These are phyloP conservation scores for Coregonus sp. DNA, from an alignment of 2,797 vertebrate species.

Conservation along the genomic window DNA sequence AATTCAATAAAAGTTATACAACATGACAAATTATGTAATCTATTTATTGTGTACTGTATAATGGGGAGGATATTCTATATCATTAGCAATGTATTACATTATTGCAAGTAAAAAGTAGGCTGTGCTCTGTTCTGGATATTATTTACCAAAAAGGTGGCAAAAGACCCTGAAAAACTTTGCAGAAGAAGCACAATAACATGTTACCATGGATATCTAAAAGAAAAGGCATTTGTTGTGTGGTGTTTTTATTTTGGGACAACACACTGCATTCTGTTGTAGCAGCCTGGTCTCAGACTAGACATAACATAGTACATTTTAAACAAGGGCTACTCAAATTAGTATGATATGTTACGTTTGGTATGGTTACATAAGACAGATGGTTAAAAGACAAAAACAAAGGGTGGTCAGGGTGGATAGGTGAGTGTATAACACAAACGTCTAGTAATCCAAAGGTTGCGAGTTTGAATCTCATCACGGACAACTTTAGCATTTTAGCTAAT, in stretches of 20 bases:
- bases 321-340: too few relatives aligned
- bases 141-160: neutral
- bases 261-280: neutral
- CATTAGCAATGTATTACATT: neutral
- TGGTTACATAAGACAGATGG: too few relatives aligned
- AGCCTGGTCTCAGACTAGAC: too few relatives aligned
- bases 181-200: neutral
- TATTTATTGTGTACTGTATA: neutral
- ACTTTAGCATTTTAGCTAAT: too few relatives aligned
- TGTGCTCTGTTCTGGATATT: neutral
- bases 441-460: too few relatives aligned
- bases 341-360: too few relatives aligned
- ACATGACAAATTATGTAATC: neutral
- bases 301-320: too few relatives aligned
- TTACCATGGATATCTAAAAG: neutral
- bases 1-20: constrained; percentile 10
- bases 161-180: neutral
- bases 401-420: too few relatives aligned
- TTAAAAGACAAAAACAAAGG: too few relatives aligned
- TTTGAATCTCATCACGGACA: too few relatives aligned
- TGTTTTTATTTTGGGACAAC: neutral
- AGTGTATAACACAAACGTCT: too few relatives aligned
- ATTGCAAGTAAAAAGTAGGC: neutral
- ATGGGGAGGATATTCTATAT: neutral
- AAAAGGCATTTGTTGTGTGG: neutral